Evolutionary conservation across 2,888 invertebrate genomes (phyloP).

Genomic region (Nemurella pictetii): DNA sequence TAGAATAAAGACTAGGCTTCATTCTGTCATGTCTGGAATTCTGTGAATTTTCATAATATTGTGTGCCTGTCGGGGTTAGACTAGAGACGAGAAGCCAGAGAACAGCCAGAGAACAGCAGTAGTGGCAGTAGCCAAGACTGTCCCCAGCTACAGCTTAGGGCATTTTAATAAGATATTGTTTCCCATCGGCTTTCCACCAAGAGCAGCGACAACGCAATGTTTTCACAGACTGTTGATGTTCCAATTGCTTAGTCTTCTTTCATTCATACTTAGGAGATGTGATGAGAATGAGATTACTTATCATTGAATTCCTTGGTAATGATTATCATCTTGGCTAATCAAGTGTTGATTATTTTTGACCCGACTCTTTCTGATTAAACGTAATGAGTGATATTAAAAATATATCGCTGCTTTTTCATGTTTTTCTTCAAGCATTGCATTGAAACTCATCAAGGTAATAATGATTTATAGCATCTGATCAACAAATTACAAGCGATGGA

Average conservation of each 20-base stretch:
- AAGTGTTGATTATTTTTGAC: neutral
- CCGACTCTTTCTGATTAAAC: neutral
- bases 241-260: too few relatives aligned
- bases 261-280: neutral
- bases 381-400: neutral
- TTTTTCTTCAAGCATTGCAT: neutral
- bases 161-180: neutral
- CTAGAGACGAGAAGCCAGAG: neutral
- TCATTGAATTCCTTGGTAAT: neutral
- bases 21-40: neutral
- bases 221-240: neutral
- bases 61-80: neutral
- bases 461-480: neutral
- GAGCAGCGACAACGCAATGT: neutral
- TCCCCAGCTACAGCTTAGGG: neutral
- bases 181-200: neutral
- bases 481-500: neutral
- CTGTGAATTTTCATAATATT: neutral
- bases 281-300: neutral
- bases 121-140: neutral
- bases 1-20: neutral
- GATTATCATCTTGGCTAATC: neutral
- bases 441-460: neutral
- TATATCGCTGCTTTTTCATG: too few relatives aligned
- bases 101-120: neutral